These are phyloP conservation scores for Andinoacara biseriatus DNA, from an alignment of 2,113 vertebrate species.

Conservation along the genomic window DNA sequence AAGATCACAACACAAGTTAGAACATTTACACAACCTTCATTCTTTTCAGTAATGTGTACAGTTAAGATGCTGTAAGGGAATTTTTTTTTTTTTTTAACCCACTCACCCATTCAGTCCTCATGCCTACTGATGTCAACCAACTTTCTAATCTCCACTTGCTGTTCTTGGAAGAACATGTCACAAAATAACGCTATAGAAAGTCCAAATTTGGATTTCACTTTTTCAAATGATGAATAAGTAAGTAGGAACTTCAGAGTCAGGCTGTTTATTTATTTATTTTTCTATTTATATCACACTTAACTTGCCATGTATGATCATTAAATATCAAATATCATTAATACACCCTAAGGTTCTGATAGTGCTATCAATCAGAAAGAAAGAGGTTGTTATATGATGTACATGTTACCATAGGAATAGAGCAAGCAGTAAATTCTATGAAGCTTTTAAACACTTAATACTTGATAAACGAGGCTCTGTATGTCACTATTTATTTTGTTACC, in stretches of 20 bases:
- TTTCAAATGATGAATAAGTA: neutral
- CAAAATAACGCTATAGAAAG: neutral
- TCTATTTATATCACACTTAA: neutral
- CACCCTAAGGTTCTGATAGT: neutral
- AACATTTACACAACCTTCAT: neutral
- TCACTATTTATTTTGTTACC: slow-evolving; percentile 44
- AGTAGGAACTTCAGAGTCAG: neutral
- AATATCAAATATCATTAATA: neutral
- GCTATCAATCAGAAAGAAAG: neutral
- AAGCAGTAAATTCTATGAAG: neutral
- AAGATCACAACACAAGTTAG: neutral
- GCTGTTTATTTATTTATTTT: neutral
- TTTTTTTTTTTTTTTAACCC: slow-evolving; percentile 1
- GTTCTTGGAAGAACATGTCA: neutral
- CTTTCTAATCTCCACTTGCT: neutral
- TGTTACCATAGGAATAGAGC: neutral
- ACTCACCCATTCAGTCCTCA: neutral
- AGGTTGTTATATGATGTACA: neutral
- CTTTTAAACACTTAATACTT: slow-evolving; percentile 31
- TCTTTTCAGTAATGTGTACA: neutral
- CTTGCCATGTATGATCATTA: neutral
- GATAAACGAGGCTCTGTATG: slow-evolving; percentile 12
- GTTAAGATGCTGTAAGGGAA: neutral
- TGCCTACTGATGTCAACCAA: neutral
- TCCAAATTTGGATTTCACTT: neutral